Evolutionary conservation across 2,113 vertebrate genomes (phyloP).

Genomic region (Tachycineta bicolor): DNA sequence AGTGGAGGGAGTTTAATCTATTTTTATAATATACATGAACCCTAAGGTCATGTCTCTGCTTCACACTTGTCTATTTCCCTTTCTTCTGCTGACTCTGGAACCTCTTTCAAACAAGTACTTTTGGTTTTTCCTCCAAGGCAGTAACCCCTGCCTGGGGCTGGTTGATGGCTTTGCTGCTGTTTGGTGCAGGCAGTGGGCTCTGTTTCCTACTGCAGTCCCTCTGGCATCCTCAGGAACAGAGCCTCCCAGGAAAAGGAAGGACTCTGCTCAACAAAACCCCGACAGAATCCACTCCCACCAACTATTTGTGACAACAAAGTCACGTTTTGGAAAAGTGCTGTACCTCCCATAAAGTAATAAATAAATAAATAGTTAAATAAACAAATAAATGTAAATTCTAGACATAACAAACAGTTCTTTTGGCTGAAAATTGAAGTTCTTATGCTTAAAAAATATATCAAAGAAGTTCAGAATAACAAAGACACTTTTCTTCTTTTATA

Average conservation of each 20-base stretch:
- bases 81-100: background rate
- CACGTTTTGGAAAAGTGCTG: background rate
- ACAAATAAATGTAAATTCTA: background rate
- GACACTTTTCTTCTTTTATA: background rate
- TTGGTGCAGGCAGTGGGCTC: background rate
- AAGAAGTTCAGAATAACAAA: background rate
- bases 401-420: background rate
- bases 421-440: background rate
- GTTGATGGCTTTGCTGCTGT: background rate
- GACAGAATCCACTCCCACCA: background rate
- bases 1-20: background rate
- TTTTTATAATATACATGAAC: background rate
- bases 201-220: background rate
- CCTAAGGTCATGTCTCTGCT: background rate
- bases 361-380: background rate
- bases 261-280: background rate
- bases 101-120: background rate
- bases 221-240: background rate
- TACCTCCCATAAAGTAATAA: background rate
- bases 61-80: background rate
- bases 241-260: background rate
- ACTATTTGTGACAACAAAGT: background rate
- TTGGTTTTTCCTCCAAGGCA: background rate
- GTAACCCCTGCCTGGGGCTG: background rate
- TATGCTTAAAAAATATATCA: background rate